Conservation (phyloP, 2,888 invertebrate genomes). For the Beris chalybata region DNA sequence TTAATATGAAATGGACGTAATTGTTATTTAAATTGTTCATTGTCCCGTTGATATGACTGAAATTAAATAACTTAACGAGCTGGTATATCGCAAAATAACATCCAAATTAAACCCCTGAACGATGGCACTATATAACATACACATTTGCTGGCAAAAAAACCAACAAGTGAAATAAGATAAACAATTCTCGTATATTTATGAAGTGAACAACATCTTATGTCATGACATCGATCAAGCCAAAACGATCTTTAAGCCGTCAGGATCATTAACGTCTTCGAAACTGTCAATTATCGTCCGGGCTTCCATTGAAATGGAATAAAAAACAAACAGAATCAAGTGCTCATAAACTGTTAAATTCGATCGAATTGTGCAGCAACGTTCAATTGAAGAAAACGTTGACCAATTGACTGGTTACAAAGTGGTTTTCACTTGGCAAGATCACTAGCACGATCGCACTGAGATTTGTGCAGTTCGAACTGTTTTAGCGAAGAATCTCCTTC, state of each 20-base stretch:
- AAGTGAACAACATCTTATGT: constrained; percentile 22
- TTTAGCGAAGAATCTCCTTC: too few relatives aligned
- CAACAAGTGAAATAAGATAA: constrained; percentile 11
- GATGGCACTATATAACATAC: too few relatives aligned
- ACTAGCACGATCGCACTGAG: too few relatives aligned
- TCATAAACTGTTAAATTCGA: constrained; percentile 28
- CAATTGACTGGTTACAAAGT: constrained; percentile 29
- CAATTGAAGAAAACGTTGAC: constrained; percentile 12
- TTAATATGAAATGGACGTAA: too few relatives aligned
- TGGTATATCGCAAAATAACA: too few relatives aligned
- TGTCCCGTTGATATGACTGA: too few relatives aligned
- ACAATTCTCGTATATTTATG: constrained; percentile 14
- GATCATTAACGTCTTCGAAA: constrained; percentile 30
- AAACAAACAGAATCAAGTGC: constrained; percentile 24
- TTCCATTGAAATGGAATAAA: constrained; percentile 24
- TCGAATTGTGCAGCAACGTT: constrained; percentile 15
- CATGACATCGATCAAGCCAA: constrained; percentile 29
- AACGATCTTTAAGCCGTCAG: constrained; percentile 29
- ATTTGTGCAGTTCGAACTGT: too few relatives aligned
- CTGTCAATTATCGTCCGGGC: constrained; percentile 25
- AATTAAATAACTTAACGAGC: too few relatives aligned
- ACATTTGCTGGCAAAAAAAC: neutral
- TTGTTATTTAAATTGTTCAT: too few relatives aligned
- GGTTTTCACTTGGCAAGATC: constrained; percentile 10
- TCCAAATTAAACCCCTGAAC: too few relatives aligned